Evolutionary conservation across 1,140 invertebrate genomes (phyloP), one percentile per base, ranked within the genome.

Genomic region (Globodera ellingtonae): DNA sequence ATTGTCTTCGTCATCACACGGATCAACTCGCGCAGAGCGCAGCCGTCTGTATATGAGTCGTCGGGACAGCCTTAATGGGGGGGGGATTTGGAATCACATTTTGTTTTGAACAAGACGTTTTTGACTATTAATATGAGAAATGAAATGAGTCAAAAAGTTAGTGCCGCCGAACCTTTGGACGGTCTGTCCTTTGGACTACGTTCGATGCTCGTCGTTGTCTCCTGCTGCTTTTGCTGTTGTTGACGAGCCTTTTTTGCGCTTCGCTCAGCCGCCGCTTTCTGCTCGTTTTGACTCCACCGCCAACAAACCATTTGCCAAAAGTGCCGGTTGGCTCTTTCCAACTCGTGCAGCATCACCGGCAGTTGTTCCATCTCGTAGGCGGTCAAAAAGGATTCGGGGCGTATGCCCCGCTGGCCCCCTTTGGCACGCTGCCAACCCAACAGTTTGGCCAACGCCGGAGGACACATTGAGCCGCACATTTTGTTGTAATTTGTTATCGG

Each of bases 261-360:
- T 62, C 56, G 56, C 21, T 62, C 56, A 18, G 56, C 56, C 56
- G 56, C 56, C 18, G 56, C 1, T 62, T 62, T 62, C 10, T 62
- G 56, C 56, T 62, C 56, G 18, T 62, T 62, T 62, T 59, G 73
- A 35, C 62, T 44, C 79, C 82, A 86, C 50, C 82, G 72, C 65
- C 78, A 85, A 66, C 84, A 81, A 62, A 88, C 86, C 72, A 82
- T 86, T 73, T 88, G 85, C 77, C 75, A 87, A 66, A 89, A 87
- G 70, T 84, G 76, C 3, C 62, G 79, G 67, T 87, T 80, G 44
- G 72, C 72, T 13, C 59, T 75, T n/a, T 78, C 74, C 10, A 87
- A 44, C 13, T 89, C 85, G 76, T 79, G 85, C 65, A 88, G 75
- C 74, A 87, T 82, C 48, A 82, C 46, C 1, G 86, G 86, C 48